phyloP scores from a whole-genome alignment of 1,140 invertebrate genomes.

The Chironomus striatipennis region DNA sequence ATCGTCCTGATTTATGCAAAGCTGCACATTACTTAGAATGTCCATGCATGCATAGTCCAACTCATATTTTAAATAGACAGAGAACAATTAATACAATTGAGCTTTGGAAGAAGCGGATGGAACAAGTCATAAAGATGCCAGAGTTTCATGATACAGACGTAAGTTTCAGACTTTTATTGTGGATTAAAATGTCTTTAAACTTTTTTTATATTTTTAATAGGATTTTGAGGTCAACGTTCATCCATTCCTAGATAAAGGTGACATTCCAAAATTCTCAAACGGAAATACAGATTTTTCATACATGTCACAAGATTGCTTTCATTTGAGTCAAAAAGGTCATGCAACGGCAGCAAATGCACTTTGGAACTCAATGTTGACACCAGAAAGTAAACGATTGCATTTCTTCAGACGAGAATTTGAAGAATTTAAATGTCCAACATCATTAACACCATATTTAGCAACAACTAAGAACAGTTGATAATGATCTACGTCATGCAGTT shows the following conservation, averaged over 20 bases:
- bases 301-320: constrained; percentile 68
- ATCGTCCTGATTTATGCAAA: constrained; percentile 32
- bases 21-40: constrained; percentile 36
- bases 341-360: constrained; percentile 49
- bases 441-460: constrained; percentile 34
- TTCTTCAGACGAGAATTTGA: constrained; percentile 34
- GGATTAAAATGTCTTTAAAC: not conserved
- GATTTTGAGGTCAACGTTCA: not conserved
- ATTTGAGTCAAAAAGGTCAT: constrained; percentile 65
- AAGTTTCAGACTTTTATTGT: not conserved
- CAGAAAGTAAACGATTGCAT: constrained; percentile 35
- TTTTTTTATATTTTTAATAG: not conserved
- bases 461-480: constrained; percentile 28
- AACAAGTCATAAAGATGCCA: not conserved
- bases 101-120: not conserved
- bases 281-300: constrained; percentile 37
- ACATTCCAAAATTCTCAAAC: not conserved
- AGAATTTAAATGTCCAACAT: constrained; percentile 36
- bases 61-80: not conserved
- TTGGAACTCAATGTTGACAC: constrained; percentile 55
- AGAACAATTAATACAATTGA: not conserved
- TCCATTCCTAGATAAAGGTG: not conserved
- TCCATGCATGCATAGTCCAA: constrained; percentile 39
- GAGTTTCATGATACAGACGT: constrained; percentile 35
- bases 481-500: not conserved